These are phyloP conservation scores for Drosophila sulfurigaster DNA, from an alignment of 1,140 invertebrate species.

Conservation along the genomic window DNA sequence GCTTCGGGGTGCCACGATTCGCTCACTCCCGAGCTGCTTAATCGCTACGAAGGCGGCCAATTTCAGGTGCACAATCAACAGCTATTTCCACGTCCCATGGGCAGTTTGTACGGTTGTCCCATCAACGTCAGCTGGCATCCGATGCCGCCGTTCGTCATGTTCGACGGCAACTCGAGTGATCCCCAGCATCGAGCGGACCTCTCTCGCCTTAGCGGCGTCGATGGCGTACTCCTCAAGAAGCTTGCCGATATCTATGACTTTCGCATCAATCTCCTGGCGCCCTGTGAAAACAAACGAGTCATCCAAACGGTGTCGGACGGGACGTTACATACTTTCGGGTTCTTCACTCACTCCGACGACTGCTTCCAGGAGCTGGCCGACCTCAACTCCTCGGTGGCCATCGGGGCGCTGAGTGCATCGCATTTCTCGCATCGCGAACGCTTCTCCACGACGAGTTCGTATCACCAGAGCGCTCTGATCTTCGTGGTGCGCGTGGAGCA, in stretches of 20 bases:
- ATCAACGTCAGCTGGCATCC: slow-evolving; percentile 62
- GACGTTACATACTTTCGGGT: background rate
- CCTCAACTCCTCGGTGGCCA: slow-evolving; percentile 48
- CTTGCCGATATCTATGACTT: slow-evolving; percentile 55
- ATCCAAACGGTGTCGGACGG: background rate
- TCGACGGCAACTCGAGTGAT: slow-evolving; percentile 47
- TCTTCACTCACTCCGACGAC: slow-evolving; percentile 16
- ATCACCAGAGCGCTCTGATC: slow-evolving; percentile 64
- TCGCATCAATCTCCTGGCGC: slow-evolving; percentile 44
- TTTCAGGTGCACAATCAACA: background rate
- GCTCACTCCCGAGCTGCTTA: slow-evolving; percentile 35
- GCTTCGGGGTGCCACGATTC: slow-evolving; percentile 29
- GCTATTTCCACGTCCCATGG: slow-evolving; percentile 42
- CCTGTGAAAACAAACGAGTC: slow-evolving; percentile 41
- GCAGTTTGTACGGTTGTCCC: slow-evolving; percentile 51
- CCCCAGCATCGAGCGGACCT: slow-evolving; percentile 25
- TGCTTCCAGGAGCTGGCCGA: slow-evolving; percentile 53
- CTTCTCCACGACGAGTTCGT: slow-evolving; percentile 53
- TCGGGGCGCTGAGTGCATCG: slow-evolving; percentile 66
- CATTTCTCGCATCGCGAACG: slow-evolving; percentile 40
- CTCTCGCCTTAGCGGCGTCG: slow-evolving; percentile 57
- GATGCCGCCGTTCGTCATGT: slow-evolving; percentile 51
- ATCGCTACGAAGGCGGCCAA: slow-evolving; percentile 34
- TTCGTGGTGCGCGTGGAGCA: slow-evolving; percentile 58
- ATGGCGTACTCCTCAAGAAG: slow-evolving; percentile 61